phyloP scores from a whole-genome alignment of 1,140 invertebrate species.

The Acromyrmex charruanus region DNA sequence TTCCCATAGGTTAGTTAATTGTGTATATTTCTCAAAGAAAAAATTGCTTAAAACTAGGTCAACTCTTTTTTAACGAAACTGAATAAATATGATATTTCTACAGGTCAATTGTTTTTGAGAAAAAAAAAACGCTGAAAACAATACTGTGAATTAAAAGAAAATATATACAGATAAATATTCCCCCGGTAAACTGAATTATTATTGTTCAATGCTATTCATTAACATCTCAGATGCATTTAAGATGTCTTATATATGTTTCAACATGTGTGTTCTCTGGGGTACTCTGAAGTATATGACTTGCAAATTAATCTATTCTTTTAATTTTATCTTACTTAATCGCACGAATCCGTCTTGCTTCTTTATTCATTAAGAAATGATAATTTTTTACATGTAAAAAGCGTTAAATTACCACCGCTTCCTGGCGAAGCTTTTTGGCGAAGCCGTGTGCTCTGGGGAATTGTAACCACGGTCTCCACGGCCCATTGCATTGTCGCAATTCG shows the following conservation, averaged over 20 bases:
- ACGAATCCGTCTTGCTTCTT: background rate
- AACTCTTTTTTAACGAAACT: constrained; percentile 4
- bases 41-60: constrained; percentile 1
- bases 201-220: constrained; percentile 82
- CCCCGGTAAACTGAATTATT: constrained; percentile 91
- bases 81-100: constrained; percentile 16
- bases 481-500: constrained; percentile 38
- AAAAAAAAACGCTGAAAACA: background rate
- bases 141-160: background rate
- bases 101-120: background rate
- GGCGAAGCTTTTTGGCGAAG: background rate
- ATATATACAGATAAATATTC: constrained; percentile 92
- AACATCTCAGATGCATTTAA: background rate
- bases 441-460: background rate
- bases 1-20: background rate
- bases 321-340: background rate
- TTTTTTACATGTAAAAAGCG: background rate
- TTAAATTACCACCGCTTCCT: background rate
- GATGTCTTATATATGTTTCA: no score
- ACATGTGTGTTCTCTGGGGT: background rate
- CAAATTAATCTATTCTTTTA: constrained; percentile 41
- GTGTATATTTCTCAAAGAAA: constrained; percentile 28
- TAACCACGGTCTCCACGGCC: constrained; percentile 20
- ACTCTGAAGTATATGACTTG: background rate
- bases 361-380: background rate